Evolutionary conservation across 2,113 vertebrate species (phyloP).

Genomic region (Geococcyx californianus): DNA sequence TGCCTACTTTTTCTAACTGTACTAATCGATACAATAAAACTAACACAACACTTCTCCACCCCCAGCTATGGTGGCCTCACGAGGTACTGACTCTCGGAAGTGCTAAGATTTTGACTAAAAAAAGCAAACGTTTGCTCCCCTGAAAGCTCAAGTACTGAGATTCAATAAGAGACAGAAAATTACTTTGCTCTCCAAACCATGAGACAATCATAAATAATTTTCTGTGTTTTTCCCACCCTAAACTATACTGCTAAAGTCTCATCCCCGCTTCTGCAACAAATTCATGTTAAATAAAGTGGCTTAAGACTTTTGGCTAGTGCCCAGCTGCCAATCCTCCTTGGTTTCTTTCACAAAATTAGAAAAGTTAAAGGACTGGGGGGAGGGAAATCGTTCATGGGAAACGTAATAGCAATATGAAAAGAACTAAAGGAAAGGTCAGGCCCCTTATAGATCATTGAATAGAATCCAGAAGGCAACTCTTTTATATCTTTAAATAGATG

Average conservation of each 20-base stretch:
- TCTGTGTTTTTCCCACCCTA: neutral
- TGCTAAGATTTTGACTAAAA: neutral
- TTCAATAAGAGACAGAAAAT: neutral
- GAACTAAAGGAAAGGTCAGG: constrained; percentile 51
- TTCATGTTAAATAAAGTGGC: neutral
- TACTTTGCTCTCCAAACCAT: neutral
- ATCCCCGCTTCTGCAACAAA: neutral
- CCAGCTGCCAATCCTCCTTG: constrained; percentile 65
- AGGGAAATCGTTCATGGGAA: constrained; percentile 60
- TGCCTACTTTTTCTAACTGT: neutral
- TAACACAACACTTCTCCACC: neutral
- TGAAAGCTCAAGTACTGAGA: neutral
- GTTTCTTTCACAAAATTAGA: constrained; percentile 55
- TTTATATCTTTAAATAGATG: constrained; percentile 55
- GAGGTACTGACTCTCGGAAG: neutral
- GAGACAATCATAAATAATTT: neutral
- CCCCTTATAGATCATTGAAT: constrained; percentile 45
- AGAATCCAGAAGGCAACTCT: constrained; percentile 56
- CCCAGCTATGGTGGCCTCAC: neutral
- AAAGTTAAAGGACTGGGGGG: constrained; percentile 46
- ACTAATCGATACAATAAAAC: neutral
- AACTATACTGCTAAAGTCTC: neutral
- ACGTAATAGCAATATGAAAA: constrained; percentile 69
- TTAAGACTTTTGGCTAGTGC: neutral
- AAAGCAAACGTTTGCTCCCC: neutral